These are phyloP conservation scores for Smittia aterrima DNA, from an alignment of 2,888 invertebrate genomes.

Conservation along the genomic window DNA sequence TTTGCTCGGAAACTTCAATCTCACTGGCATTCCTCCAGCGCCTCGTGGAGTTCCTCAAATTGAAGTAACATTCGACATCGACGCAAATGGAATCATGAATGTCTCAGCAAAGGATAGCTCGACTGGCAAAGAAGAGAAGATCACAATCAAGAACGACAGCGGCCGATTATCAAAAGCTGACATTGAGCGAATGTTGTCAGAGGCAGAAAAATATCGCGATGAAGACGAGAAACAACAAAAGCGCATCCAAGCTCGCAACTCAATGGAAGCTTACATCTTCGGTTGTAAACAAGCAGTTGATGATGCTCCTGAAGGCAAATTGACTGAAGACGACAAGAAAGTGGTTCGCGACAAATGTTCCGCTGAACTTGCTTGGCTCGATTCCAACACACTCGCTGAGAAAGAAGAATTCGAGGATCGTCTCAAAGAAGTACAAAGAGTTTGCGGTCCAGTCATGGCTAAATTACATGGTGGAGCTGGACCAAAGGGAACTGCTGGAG, in stretches of 20 bases:
- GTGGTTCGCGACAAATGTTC: slow-evolving; percentile 66
- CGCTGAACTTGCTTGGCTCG: slow-evolving; percentile 75
- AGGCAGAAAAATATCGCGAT: too few relatives aligned
- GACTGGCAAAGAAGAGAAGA: slow-evolving; percentile 76
- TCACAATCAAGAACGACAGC: too few relatives aligned
- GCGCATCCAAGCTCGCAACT: slow-evolving; percentile 81
- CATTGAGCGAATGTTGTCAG: too few relatives aligned
- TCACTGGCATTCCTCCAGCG: slow-evolving; percentile 80
- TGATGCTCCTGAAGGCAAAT: slow-evolving; percentile 62
- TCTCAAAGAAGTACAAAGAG: slow-evolving; percentile 70
- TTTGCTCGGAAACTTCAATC: slow-evolving; percentile 74
- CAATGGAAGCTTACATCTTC: slow-evolving; percentile 73
- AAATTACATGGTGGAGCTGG: slow-evolving; percentile 68
- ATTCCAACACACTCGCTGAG: slow-evolving; percentile 74
- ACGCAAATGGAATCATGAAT: too few relatives aligned
- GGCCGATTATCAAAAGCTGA: slow-evolving; percentile 78
- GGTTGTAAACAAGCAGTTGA: too few relatives aligned
- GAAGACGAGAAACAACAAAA: too few relatives aligned
- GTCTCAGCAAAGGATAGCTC: slow-evolving; percentile 75
- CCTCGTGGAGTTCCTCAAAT: slow-evolving; percentile 70
- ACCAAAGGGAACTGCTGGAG: slow-evolving; percentile 47
- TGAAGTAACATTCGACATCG: too few relatives aligned
- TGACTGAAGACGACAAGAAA: slow-evolving; percentile 70
- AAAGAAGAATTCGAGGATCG: too few relatives aligned
- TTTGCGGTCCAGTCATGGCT: slow-evolving; percentile 77